Evolutionary conservation across 2,113 vertebrate species (phyloP), one percentile per base, ranked within the genome.

Genomic region (Thalassarche chlororhynchos): DNA sequence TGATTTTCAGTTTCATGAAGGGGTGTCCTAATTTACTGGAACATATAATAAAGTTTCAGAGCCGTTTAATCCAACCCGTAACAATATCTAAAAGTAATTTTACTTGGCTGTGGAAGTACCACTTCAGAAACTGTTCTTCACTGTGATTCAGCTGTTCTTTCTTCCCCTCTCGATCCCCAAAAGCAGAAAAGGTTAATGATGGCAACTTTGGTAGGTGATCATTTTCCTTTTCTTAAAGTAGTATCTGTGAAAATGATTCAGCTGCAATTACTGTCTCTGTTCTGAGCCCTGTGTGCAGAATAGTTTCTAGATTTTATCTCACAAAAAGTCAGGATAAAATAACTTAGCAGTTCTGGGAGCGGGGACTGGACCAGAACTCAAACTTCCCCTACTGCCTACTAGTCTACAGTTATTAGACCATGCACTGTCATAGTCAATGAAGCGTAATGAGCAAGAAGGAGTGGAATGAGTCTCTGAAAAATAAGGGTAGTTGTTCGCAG

Each of bases 101-200:
- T 70, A 84, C 47, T 90, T 89, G 18, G 26, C 61, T 90, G 51
- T 64, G 14, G 38, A 93, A 93, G 74, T 40, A 74, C 13, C n/a
- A 46, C 78, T 95, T 93, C 71, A 93, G 47, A 62, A 84, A 77
- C 32, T 83, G 54, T 66, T 94, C 94, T 90, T 94, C 62, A 80
- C 34, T 49, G 47, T 62, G 58, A 72, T 34, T 94, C 60, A 75
- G 64, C 54, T 42, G 7, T 83, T 90, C 68, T 70, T 95, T 89
- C 52, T 60, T 84, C 24, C 21, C 20, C 52, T 84, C 44, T 91
- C 6, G 3, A 85, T 49, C 57, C 64, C 44, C 31, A 21, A 93
- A 87, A 94, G 62, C 31, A 81, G 81, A 89, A 96, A 86, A 95
- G 84, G 84, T 93, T 97, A 96, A 95, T 91, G 90, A 89, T 75